Evolutionary conservation across 2,888 invertebrate species (phyloP).

Genomic region (Hydroisotoma schaefferi): DNA sequence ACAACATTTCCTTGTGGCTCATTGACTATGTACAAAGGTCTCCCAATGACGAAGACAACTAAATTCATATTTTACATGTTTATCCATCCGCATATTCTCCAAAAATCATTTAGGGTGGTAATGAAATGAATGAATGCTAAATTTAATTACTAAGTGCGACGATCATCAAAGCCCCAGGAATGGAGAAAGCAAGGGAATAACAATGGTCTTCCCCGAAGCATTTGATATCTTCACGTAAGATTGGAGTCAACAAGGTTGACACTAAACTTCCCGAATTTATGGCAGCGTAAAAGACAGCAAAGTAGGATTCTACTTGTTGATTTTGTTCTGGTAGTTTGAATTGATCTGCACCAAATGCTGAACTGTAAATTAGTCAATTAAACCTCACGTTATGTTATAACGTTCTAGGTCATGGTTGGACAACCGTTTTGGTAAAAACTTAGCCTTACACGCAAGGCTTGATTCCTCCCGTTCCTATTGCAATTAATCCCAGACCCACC

Average conservation of each 20-base stretch:
- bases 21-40: conserved; percentile 68
- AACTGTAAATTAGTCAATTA: too few species aligned
- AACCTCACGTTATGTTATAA: too few species aligned
- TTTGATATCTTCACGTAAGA: conserved; percentile 60
- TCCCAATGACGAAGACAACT: conserved; percentile 81
- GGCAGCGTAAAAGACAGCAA: conserved; percentile 90
- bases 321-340: conserved; percentile 77
- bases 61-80: conserved; percentile 10
- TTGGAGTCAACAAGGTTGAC: conserved; percentile 69
- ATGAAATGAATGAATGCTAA: not conserved
- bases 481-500: conserved; percentile 62
- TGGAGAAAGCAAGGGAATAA: conserved; percentile 54
- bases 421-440: too few species aligned
- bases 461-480: conserved; percentile 89
- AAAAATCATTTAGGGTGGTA: too few species aligned
- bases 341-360: conserved; percentile 94
- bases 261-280: conserved; percentile 67
- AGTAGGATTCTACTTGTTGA: conserved; percentile 74
- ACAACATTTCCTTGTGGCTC: conserved; percentile 80
- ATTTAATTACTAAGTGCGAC: conserved; percentile 53
- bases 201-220: conserved; percentile 54
- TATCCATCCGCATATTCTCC: not conserved
- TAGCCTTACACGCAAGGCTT: conserved; percentile 58
- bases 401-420: too few species aligned
- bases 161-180: conserved; percentile 57